Evolutionary conservation across 2,113 vertebrate genomes (phyloP), one percentile per base, ranked within the genome.

Genomic region (Toxotes chatareus): DNA sequence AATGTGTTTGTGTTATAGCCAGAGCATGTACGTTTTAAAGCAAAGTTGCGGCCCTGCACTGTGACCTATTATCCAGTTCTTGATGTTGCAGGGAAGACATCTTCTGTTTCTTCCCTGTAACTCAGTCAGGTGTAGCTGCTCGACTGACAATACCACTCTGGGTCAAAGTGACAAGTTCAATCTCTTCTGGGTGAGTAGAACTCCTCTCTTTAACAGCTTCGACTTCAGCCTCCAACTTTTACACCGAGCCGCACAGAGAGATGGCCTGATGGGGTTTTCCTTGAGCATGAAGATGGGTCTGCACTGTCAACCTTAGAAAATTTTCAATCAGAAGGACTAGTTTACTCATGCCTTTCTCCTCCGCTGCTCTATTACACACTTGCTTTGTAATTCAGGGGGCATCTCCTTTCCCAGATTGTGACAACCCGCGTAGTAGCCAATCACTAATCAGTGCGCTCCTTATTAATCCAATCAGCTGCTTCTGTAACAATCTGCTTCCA

Each of bases 401-500:
- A 36, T 56, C 19, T 62, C 34, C 62, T 32, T 27, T 61, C 17
- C 38, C 40, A 7, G 36, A 34, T 76, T n/a, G 14, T 4, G 4
- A 40, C 51, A 42, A 66, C 10, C 40, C 11, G 3, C 10, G 9
- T 47, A 14, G 21, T 47, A 67, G 61, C 69, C 53, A 68, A 72
- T 81, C 69, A 46, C 65, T 81, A 72, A 61, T 65, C 75, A 73
- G 31, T 32, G 7, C 62, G 59, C 10, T 67, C 9, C 60, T 64
- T 68, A 71, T 79, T 73, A 82, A 76, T 67, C 76, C 59, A 90
- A 82, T 86, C 79, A 82, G 69, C 56, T 79, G 82, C 66, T 65
- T 76, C 74, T 72, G 73, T 82, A 61, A 44, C 59, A 65, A 12
- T 38, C 61, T 80, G 62, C 76, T 53, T 69, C 16, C 36, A 68